Percentiles rank a stretch among this genome's conserved stretches.
Evolutionary conservation across 1,140 invertebrate species (phyloP).

Genomic region (Drosophila bocqueti): DNA sequence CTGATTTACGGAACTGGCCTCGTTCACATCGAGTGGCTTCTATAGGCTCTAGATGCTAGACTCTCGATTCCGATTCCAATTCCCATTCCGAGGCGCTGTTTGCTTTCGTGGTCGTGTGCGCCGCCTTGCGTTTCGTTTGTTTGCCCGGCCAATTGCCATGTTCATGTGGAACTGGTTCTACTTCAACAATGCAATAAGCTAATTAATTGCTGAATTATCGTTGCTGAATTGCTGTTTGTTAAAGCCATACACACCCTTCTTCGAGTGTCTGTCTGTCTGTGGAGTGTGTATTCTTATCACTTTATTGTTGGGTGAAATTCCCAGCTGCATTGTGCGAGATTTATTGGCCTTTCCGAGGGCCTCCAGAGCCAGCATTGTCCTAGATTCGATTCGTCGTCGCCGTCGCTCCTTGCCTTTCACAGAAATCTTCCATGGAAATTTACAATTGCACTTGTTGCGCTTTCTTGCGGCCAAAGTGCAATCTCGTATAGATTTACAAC

Average conservation of each 20-base stretch:
- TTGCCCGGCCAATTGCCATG: constrained; percentile 34
- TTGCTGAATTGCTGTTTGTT: constrained; percentile 41
- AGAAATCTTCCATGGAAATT: constrained; percentile 55
- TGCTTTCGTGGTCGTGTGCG: constrained; percentile 11
- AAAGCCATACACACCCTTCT: constrained; percentile 12
- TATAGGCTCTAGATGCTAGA: constrained; percentile 13
- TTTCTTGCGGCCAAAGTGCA: constrained; percentile 39
- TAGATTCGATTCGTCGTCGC: constrained; percentile 20
- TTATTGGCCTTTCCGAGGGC: constrained; percentile 29
- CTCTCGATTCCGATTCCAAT: constrained; percentile 7
- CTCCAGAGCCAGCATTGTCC: constrained; percentile 35
- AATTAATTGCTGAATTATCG: constrained; percentile 56
- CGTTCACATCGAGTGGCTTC: constrained; percentile 28
- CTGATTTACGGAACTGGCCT: constrained; percentile 80
- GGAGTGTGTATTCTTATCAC: constrained; percentile 28
- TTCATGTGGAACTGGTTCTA: constrained; percentile 46
- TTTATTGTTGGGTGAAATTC: constrained; percentile 31
- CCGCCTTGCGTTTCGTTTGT: constrained; percentile 7
- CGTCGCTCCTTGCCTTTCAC: constrained; percentile 12
- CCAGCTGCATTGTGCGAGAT: constrained; percentile 30
- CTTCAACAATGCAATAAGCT: constrained; percentile 51
- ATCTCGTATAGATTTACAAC: constrained; percentile 42
- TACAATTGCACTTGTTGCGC: constrained; percentile 52
- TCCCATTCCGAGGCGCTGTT: constrained; percentile 2
- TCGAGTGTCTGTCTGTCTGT: neutral